Evolutionary conservation across 2,113 vertebrate species (phyloP).

Genomic region (Empidonax alnorum): DNA sequence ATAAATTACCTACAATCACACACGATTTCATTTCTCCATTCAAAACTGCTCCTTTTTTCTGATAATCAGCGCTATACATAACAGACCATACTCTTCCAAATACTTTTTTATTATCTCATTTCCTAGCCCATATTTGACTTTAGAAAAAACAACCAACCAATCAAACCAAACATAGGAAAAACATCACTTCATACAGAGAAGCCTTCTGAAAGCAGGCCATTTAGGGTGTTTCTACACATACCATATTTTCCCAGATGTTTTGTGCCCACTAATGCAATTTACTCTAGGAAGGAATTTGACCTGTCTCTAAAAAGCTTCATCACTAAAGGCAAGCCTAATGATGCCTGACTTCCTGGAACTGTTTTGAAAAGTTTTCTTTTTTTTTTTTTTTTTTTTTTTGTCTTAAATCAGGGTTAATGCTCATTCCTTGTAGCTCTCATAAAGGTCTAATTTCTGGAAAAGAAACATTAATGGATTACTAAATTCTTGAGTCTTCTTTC

Average conservation of each 20-base stretch:
- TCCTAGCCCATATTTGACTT: background rate
- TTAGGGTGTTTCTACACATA: conserved; percentile 51
- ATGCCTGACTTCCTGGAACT: conserved; percentile 58
- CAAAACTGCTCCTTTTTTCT: background rate
- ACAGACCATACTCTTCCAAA: background rate
- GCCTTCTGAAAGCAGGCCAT: conserved; percentile 40
- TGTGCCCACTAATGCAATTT: conserved; percentile 7
- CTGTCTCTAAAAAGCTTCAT: conserved; percentile 61
- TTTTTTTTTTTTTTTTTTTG: background rate
- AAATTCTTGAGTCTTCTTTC: background rate
- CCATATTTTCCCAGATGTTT: conserved; percentile 68
- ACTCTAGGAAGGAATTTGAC: conserved; percentile 7
- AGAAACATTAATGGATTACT: conserved; percentile 39
- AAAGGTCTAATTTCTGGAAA: background rate
- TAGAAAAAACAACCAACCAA: background rate
- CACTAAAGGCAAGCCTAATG: conserved; percentile 43
- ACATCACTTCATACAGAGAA: conserved; percentile 49
- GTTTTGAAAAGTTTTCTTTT: background rate
- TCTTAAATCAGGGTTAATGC: background rate
- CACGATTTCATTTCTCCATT: background rate
- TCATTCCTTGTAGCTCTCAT: background rate
- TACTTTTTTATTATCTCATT: background rate
- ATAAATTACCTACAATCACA: background rate
- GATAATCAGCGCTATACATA: background rate
- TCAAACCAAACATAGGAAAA: background rate